Conservation (phyloP, 2,113 vertebrate genomes). For the Tiliqua scincoides region DNA sequence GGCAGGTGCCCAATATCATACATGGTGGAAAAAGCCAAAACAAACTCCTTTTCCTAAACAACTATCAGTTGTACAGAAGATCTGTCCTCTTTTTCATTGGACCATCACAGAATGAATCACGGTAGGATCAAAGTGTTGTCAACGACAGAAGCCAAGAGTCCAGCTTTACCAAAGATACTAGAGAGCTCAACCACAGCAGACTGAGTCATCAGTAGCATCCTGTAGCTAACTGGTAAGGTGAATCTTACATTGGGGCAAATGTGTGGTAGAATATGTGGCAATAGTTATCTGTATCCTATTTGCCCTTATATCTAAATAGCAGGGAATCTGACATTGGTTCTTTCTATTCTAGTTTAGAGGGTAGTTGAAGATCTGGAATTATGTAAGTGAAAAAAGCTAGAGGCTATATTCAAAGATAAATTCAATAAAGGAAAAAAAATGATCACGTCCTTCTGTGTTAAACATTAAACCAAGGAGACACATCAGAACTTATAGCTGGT, state of each 20-base stretch:
- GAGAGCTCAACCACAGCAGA: neutral
- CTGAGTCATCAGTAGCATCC: neutral
- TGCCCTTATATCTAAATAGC: neutral
- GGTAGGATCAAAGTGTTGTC: too few species aligned
- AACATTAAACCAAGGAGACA: conserved; percentile 44
- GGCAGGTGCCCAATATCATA: too few species aligned
- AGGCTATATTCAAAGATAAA: neutral
- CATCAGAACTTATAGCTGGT: conserved; percentile 38
- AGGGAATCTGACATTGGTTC: neutral
- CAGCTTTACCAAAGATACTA: neutral
- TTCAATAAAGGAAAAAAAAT: conserved; percentile 10
- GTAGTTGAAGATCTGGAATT: neutral
- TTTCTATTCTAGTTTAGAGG: neutral
- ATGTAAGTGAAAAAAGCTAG: neutral
- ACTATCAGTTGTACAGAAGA: too few species aligned
- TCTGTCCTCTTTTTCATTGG: too few species aligned
- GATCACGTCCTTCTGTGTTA: conserved; percentile 20
- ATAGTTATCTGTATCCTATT: neutral
- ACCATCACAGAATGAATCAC: too few species aligned
- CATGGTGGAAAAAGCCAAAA: too few species aligned
- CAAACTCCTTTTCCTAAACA: too few species aligned
- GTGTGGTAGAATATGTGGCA: neutral
- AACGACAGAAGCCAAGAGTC: too few species aligned
- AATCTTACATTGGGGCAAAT: neutral
- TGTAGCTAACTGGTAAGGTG: neutral